phyloP scores from a whole-genome alignment of 2,888 invertebrate species.

The Melangyna quadrimaculata region DNA sequence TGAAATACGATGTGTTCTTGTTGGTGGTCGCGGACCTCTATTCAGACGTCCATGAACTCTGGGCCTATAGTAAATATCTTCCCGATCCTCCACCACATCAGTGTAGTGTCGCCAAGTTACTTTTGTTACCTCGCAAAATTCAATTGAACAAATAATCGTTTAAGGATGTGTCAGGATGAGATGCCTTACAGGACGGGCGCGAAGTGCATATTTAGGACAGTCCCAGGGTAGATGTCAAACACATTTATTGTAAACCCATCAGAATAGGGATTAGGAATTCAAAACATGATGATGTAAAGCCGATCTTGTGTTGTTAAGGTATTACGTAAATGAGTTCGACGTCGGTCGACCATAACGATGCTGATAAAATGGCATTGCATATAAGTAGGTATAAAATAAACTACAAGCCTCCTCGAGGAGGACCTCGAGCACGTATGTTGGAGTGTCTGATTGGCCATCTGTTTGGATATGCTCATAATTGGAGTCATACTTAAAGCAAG shows the following conservation, averaged over 20 bases:
- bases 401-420: constrained; percentile 18
- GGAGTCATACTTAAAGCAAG: constrained; percentile 52
- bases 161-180: constrained; percentile 70
- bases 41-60: constrained; percentile 58
- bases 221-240: constrained; percentile 62
- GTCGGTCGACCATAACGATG: constrained; percentile 45
- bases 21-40: constrained; percentile 45
- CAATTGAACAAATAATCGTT: constrained; percentile 71
- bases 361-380: constrained; percentile 24
- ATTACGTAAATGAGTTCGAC: constrained; percentile 71
- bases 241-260: constrained; percentile 70
- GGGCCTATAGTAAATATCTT: constrained; percentile 15
- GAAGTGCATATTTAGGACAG: constrained; percentile 60
- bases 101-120: constrained; percentile 45
- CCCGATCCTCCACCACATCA: constrained; percentile 8
- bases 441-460: constrained; percentile 61
- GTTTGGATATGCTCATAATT: constrained; percentile 71
- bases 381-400: too few species aligned
- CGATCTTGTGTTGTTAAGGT: constrained; percentile 65
- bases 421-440: constrained; percentile 4
- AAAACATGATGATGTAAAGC: constrained; percentile 71
- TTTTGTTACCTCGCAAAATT: constrained; percentile 61
- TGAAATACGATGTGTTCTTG: constrained; percentile 69
- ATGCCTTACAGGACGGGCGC: constrained; percentile 47
- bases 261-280: constrained; percentile 71